Conservation (phyloP, 2,797 vertebrate species). For the Erethizon dorsatum region DNA sequence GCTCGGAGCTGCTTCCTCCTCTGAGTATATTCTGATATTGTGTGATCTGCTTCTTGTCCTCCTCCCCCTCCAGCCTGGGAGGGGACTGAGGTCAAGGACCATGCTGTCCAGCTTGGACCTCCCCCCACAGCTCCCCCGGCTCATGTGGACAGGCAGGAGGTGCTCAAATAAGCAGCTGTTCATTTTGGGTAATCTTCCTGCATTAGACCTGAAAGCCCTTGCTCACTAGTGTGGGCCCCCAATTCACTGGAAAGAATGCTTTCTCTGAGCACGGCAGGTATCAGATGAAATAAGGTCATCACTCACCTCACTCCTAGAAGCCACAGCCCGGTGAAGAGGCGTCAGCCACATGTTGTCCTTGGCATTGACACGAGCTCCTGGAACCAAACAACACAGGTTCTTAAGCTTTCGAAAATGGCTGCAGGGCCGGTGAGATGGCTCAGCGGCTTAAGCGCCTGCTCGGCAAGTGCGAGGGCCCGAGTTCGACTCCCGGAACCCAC, state of each 20-base stretch:
- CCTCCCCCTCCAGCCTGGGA: background rate
- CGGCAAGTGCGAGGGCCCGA: no score
- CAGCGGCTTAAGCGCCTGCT: no score
- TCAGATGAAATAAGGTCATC: conserved; percentile 31
- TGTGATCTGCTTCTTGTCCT: background rate
- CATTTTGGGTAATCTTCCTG: background rate
- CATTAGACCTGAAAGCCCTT: background rate
- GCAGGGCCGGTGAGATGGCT: no score
- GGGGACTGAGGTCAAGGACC: background rate
- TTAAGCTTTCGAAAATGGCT: background rate
- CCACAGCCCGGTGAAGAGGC: conserved; percentile 97
- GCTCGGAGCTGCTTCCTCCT: background rate
- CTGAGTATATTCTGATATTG: background rate
- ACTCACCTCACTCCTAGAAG: conserved; percentile 97
- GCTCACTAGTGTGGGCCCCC: background rate
- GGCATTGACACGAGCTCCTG: conserved; percentile 98
- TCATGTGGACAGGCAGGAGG: background rate
- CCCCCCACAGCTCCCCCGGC: background rate
- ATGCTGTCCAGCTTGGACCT: no score
- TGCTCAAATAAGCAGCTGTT: background rate
- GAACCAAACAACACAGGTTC: conserved; percentile 84
- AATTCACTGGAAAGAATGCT: conserved; percentile 8
- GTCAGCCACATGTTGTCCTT: conserved; percentile 99
- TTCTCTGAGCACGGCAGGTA: background rate
- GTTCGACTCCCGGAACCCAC: no score